Percentiles rank a stretch among this genome's conserved stretches.
Conservation (phyloP, 2,888 invertebrate species). For the Tenthredo scrophulariae region DNA sequence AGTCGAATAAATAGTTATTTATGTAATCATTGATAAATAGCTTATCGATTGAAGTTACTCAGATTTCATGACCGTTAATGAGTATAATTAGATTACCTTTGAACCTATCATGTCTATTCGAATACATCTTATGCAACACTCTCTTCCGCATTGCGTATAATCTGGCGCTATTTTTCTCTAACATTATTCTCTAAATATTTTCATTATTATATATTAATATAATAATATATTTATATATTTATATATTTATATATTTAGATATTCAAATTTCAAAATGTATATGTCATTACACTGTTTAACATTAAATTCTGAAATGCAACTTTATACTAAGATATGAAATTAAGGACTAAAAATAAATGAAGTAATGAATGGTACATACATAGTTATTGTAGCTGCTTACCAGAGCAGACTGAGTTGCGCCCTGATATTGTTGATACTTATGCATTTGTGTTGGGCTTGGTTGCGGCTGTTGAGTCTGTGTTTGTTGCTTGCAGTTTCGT, state of each 20-base stretch:
- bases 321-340: not conserved
- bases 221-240: no score
- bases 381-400: conserved; percentile 75
- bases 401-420: conserved; percentile 78
- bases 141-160: not conserved
- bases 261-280: not conserved
- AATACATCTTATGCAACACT: conserved; percentile 15
- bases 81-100: not conserved
- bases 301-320: not conserved
- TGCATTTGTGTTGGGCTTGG: conserved; percentile 81
- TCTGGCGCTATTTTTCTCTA: not conserved
- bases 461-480: conserved; percentile 79
- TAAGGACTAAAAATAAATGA: conserved; percentile 63
- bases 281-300: not conserved
- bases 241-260: not conserved
- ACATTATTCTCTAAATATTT: not conserved
- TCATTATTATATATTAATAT: not conserved
- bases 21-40: not conserved
- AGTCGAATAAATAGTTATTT: not conserved
- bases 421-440: conserved; percentile 80
- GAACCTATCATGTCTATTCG: conserved; percentile 16
- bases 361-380: conserved; percentile 76
- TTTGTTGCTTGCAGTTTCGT: conserved; percentile 79
- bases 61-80: not conserved
- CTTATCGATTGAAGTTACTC: not conserved